Evolutionary conservation across 2,113 vertebrate species (phyloP), one percentile per base, ranked within the genome.

Genomic region (Serinus canaria): DNA sequence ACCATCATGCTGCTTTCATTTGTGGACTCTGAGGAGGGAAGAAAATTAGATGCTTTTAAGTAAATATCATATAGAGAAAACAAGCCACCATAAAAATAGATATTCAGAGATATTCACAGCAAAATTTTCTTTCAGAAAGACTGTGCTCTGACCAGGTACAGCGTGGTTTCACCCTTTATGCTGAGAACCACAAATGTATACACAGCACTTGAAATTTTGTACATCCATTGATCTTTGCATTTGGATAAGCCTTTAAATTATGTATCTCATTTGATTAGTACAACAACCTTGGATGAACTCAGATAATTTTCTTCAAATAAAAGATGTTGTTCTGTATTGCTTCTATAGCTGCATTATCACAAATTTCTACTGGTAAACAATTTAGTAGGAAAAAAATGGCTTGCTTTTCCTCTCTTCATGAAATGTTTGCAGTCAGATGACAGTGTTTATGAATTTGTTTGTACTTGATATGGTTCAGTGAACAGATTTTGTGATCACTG

Each of bases 381-480:
- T 68, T 92, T 64, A 52, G 12, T 68, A 33, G 25, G 33, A 15
- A 83, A 87, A 94, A 80, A 67, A 50, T 4, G 1, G 2, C 30
- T 83, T 62, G 49, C 15, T 90, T 88, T 64, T 76, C 73, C 60
- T 78, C 37, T 87, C 39, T 80, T 88, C 49, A 14, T 88, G 11
- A 83, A 92, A 76, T 87, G 6, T 79, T 92, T 97, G 68, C 60
- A 59, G 60, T 78, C 59, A 93, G 89, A 92, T 92, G 72, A 79
- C 43, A 53, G 24, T 72, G 33, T 81, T 94, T 87, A 72, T 92
- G 64, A 81, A 52, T 94, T 93, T 94, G 41, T 87, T 91, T 84
- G 33, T 87, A 55, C 63, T 66, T 59, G 43, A 31, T 91, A 37
- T 10, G 33, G 70, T 91, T 94, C 19, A 4, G 50, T 68, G 91